phyloP scores from a whole-genome alignment of 2,888 invertebrate species.

The Agriopis aurantiaria region DNA sequence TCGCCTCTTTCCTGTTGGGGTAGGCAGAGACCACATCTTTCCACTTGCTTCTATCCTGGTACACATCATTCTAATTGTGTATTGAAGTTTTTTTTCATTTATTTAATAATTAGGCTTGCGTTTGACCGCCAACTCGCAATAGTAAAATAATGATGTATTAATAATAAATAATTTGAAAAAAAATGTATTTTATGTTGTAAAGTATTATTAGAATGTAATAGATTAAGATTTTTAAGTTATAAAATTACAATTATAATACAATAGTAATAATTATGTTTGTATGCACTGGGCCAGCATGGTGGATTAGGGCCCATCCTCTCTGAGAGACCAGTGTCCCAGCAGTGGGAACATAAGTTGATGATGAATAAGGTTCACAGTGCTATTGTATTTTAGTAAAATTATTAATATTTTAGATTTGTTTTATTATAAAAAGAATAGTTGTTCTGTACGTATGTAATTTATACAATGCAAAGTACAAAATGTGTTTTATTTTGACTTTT shows the following conservation, averaged over 20 bases:
- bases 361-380: not conserved
- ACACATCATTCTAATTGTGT: too few species aligned
- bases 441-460: not conserved
- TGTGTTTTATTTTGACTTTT: too few species aligned
- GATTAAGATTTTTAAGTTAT: not conserved
- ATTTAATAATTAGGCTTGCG: too few species aligned
- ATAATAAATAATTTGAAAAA: not conserved
- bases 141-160: not conserved
- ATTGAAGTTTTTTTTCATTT: too few species aligned
- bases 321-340: too few species aligned
- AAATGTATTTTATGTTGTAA: not conserved
- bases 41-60: too few species aligned
- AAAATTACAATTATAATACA: not conserved
- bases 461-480: not conserved
- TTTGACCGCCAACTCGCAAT: too few species aligned
- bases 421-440: not conserved
- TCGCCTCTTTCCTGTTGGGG: too few species aligned
- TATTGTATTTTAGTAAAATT: not conserved
- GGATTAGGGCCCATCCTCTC: too few species aligned
- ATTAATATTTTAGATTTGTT: not conserved
- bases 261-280: not conserved
- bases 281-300: too few species aligned
- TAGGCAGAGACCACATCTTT: too few species aligned
- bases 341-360: too few species aligned
- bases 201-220: slow-evolving; percentile 2